Conservation (phyloP, 2,797 vertebrate genomes). For the Artibeus lituratus region DNA sequence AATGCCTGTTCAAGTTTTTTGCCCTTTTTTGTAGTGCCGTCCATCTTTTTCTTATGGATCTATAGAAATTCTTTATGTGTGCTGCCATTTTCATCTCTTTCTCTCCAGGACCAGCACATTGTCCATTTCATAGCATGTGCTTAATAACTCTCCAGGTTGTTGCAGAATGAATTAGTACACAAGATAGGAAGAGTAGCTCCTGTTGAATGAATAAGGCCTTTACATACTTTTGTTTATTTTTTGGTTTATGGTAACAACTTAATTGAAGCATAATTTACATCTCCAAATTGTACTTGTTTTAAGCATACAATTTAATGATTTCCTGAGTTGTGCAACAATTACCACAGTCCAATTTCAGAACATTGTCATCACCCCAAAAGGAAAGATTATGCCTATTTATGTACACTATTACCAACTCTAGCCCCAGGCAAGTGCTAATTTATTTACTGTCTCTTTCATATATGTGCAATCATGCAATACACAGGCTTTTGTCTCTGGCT, state of each 20-base stretch:
- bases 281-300: background rate
- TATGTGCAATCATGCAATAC: background rate
- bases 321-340: background rate
- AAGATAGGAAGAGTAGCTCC: background rate
- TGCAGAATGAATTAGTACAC: background rate
- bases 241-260: conserved; percentile 34
- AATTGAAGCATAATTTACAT: conserved; percentile 39
- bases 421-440: background rate
- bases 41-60: background rate
- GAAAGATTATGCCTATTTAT: background rate
- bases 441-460: background rate
- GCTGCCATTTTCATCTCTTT: background rate
- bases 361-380: conserved; percentile 23
- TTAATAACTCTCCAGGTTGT: background rate
- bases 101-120: background rate
- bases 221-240: background rate
- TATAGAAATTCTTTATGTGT: background rate
- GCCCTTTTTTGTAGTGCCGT: background rate
- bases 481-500: background rate
- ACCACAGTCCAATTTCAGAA: conserved; percentile 36
- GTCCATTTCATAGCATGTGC: background rate
- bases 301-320: conserved; percentile 12
- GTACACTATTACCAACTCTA: background rate
- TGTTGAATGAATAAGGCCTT: background rate
- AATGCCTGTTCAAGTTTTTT: background rate